Evolutionary conservation across 1,140 invertebrate genomes (phyloP).

Genomic region (Pachypeltis micranthus): DNA sequence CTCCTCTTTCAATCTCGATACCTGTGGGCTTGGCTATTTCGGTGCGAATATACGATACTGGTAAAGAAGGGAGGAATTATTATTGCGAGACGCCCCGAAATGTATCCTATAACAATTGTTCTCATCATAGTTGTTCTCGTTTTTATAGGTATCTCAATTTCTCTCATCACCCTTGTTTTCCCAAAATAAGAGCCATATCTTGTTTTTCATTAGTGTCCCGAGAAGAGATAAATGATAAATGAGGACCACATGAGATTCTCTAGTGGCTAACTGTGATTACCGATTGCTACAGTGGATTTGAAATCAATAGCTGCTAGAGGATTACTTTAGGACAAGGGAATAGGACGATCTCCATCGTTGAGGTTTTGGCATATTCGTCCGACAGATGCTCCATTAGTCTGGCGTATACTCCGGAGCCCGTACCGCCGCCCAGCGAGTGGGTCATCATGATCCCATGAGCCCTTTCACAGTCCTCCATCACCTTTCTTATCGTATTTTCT

Average conservation of each 20-base stretch:
- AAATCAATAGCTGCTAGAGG: not conserved
- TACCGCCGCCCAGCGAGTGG: slow-evolving; percentile 58
- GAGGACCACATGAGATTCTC: not conserved
- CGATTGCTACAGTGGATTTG: not conserved
- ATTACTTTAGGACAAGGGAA: slow-evolving; percentile 35
- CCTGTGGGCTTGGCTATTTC: too few relatives aligned
- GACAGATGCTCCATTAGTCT: slow-evolving; percentile 50
- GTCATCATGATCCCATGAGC: slow-evolving; percentile 66
- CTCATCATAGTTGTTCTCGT: too few relatives aligned
- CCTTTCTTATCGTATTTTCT: slow-evolving; percentile 43
- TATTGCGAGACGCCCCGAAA: too few relatives aligned
- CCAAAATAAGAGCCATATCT: too few relatives aligned
- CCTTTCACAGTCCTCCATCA: slow-evolving; percentile 62
- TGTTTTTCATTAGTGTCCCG: not conserved
- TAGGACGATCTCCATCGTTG: slow-evolving; percentile 59
- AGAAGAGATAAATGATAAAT: not conserved
- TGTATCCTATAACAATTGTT: too few relatives aligned
- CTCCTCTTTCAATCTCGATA: too few relatives aligned
- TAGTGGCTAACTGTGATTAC: not conserved
- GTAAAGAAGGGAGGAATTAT: too few relatives aligned
- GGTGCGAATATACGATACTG: too few relatives aligned
- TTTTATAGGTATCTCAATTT: too few relatives aligned
- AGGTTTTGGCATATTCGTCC: slow-evolving; percentile 52
- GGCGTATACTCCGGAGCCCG: slow-evolving; percentile 53
- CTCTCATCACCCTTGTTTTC: too few relatives aligned